Evolutionary conservation across 2,888 invertebrate species (phyloP), one percentile per base, ranked within the genome.

Genomic region (Cheilosia impressa): DNA sequence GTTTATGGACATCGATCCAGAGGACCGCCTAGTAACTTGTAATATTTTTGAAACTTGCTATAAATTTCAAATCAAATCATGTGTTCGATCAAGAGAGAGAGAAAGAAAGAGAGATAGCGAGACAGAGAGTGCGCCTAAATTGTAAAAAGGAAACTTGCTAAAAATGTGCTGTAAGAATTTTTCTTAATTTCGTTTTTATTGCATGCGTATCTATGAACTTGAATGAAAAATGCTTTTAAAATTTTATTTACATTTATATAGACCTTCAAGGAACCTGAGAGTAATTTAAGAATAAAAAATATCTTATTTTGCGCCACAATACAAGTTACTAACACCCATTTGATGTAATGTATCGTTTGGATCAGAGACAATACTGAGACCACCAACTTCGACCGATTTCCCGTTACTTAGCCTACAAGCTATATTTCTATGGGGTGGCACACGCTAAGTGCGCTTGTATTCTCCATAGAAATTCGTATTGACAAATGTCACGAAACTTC

Each of bases 1-100:
- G 89, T 91, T 87, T 91, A 91, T 89, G 93, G 94, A 92, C 94
- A 94, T 91, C 93, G 94, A 89, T 89, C 91, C 88, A 91, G 92
- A 89, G 92, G 92, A 91, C 91, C 92, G 87, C 90, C 92, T 88
- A 92, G 90, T 90, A 92, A 92, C 90, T 91, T 91, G 83, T 91
- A 89, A 89, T 38, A 19, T 87, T 63, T 10, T 71, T 80, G 58
- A 63, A 69, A 65, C 55, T 58, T 75, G 68, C 73, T 58, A 38
- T 38, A 79, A 66, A 79, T 69, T 84, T 68, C 73, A 69, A 68
- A 75, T 69, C 69, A n/a, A 9, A 19, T 71, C 69, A 80, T 84
- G 84, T 80, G 84, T 84, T 84, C 84, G 80, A 75, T 66, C 65
- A 66, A 65, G 63, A 65, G 55, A 78, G 34, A 83, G 24, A 75